A percentile compares a stretch with the other conserved stretches of the same genome.
Evolutionary conservation across 2,888 invertebrate genomes (phyloP).

Genomic region (Cheilosia urbana): DNA sequence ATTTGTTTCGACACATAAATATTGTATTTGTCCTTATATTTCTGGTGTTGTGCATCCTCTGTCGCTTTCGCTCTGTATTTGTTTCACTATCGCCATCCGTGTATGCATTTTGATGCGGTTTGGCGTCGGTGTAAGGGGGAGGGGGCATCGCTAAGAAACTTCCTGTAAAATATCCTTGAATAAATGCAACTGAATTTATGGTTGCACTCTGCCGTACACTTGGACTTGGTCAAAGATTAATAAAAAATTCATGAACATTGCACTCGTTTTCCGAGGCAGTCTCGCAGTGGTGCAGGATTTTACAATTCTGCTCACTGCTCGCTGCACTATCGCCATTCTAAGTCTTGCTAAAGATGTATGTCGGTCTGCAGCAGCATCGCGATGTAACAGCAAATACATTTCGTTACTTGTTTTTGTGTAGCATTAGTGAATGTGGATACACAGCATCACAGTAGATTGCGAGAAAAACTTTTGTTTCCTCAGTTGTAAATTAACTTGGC

Average conservation of each 20-base stretch:
- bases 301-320: conserved; percentile 16
- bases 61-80: background rate
- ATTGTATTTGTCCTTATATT: conserved; percentile 55
- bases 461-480: conserved; percentile 8
- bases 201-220: conserved; percentile 25
- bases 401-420: background rate
- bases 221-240: conserved; percentile 68
- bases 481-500: conserved; percentile 25
- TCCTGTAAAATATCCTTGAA: conserved; percentile 56
- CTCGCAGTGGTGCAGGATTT: conserved; percentile 21
- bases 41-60: conserved; percentile 14
- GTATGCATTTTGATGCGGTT: conserved; percentile 22
- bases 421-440: background rate
- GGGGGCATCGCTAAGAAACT: background rate
- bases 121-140: background rate
- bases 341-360: background rate
- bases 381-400: conserved; percentile 6
- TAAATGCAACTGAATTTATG: conserved; percentile 67
- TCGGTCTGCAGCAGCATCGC: background rate
- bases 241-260: conserved; percentile 72
- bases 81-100: background rate
- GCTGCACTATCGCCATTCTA: conserved; percentile 3
- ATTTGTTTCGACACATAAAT: conserved; percentile 63
- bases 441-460: background rate
- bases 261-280: conserved; percentile 22